Base-by-base conservation (phyloP, 2,113 vertebrate genomes). In the Phylloscopus trochiloides region DNA sequence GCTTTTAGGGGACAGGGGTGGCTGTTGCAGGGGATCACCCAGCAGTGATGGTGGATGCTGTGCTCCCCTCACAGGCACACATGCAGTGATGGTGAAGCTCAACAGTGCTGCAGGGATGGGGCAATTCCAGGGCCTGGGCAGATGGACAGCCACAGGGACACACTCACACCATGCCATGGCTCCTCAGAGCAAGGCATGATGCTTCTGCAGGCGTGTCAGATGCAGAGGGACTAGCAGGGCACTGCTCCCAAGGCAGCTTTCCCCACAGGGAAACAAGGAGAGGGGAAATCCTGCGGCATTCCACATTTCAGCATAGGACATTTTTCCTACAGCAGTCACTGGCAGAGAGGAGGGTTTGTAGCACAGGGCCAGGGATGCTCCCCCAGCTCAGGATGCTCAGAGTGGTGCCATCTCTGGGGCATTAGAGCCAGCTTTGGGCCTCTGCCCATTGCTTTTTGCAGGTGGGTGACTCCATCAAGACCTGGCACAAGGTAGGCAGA, bases 131-230 rank as follows among this genome's bases (percentile, higher is more conserved):
- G 16, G 55, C 32, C 40, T 25, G 67, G 57, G 47, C 12, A 24
- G 42, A n/a, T 42, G 6, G 3, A 42, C 0, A 0, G 45, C 51
- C 50, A 10, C 0, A 1, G 14, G 31, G 25, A 76, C 5, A 7
- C 26, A 5, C 36, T 73, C 14, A 16, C 28, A 26, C 59, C 29
- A 6, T 9, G 9, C 58, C 7, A 4, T 1, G 1, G 40, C 54
- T 66, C 29, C 55, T 82, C 10, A 1, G 59, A 66, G 42, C 0
- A 0, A 12, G 28, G 12, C 34, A 31, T 10, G 5, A 55, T 1
- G 2, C 19, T 74, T 73, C 21, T 45, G 24, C 26, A 58, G 34
- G 34, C 55, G 32, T 57, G 16, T 25, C 4, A 5, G 52, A 26
- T 65, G 32, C 25, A 68, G 29, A 12, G 34, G 19, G 24, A 7